phyloP scores from a whole-genome alignment of 53 echinoderm and acorn worm species.

The Holothuria scabra region DNA sequence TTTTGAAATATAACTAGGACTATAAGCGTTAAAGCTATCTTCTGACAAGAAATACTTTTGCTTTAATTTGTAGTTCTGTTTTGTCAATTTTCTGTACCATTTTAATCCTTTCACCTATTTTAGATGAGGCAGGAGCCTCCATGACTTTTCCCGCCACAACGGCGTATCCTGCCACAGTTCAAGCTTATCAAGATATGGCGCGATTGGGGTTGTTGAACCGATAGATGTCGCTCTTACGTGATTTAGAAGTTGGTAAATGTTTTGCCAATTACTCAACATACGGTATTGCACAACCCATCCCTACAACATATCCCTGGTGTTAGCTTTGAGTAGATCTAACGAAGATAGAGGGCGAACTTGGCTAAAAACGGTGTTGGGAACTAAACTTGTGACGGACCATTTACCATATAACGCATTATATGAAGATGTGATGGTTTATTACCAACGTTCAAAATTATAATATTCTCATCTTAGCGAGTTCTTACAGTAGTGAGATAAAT shows the following conservation, averaged over 20 bases:
- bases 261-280: no score
- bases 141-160: conserved; percentile 30
- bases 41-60: no score
- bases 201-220: conserved; percentile 45
- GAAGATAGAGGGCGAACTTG: not conserved
- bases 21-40: no score
- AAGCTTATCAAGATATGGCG: conserved; percentile 47
- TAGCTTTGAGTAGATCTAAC: not conserved
- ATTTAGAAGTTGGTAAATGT: not conserved
- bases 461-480: no score
- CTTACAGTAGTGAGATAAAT: no score
- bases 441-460: no score
- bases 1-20: no score
- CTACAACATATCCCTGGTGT: not conserved
- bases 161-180: conserved; percentile 36
- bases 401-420: no score
- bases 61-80: not conserved
- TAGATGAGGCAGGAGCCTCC: conserved; percentile 44
- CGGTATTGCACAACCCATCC: not conserved
- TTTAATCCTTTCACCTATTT: not conserved
- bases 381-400: not conserved
- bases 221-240: conserved; percentile 14
- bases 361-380: not conserved
- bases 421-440: no score
- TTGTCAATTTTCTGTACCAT: not conserved